phyloP scores from a whole-genome alignment of 2,113 vertebrate genomes.

The Cyprinodon variegatus region DNA sequence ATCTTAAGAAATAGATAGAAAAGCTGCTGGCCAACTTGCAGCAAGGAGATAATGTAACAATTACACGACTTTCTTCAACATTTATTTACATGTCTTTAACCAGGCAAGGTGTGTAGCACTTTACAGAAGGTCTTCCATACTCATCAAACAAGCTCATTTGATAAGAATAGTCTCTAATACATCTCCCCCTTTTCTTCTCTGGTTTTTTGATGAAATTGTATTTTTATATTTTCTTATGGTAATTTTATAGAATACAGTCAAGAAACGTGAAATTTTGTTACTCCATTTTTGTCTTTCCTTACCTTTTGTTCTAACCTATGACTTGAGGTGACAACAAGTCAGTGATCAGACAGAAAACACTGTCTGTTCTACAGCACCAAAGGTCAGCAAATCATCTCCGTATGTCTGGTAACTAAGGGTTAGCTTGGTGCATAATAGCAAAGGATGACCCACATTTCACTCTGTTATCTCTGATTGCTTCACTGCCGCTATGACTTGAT shows the following conservation, averaged over 20 bases:
- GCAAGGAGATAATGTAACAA: not conserved
- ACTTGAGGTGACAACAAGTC: slow-evolving; percentile 8
- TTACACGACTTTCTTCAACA: not conserved
- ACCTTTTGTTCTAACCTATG: not conserved
- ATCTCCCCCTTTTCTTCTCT: not conserved
- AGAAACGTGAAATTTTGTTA: not conserved
- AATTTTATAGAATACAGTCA: slow-evolving; percentile 4
- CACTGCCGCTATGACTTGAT: slow-evolving; percentile 63
- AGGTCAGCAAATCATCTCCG: slow-evolving; percentile 46
- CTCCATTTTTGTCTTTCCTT: no score
- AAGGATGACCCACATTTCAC: slow-evolving; percentile 67
- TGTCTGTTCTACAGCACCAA: slow-evolving; percentile 25
- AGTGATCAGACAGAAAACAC: slow-evolving; percentile 22
- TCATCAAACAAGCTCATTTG: not conserved
- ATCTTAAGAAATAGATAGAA: not conserved
- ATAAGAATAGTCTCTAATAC: not conserved
- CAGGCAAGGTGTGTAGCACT: not conserved
- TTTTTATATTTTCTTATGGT: not conserved
- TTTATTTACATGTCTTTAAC: not conserved
- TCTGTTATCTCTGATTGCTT: slow-evolving; percentile 70
- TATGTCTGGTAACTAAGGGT: slow-evolving; percentile 30
- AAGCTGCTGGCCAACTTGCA: not conserved
- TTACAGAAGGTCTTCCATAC: not conserved
- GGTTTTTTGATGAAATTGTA: not conserved
- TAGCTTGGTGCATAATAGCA: slow-evolving; percentile 24